Conservation (phyloP, 30 jellyfish, hydroid and myxozoan genomes). For the Aurelia coerulea region DNA sequence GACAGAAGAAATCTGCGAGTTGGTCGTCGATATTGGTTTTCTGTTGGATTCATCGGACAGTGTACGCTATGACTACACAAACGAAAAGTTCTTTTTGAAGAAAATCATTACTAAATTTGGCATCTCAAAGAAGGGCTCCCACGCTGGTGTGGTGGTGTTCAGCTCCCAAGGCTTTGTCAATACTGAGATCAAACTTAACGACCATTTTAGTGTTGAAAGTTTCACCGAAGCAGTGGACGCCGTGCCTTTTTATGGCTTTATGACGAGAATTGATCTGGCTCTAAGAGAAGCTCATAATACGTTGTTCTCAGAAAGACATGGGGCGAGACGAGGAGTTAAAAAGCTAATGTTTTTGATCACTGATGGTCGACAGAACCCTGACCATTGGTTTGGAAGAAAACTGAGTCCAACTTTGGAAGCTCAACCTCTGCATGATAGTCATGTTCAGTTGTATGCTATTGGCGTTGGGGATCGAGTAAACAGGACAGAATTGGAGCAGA, state of each 20-base stretch:
- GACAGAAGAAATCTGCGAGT: background rate
- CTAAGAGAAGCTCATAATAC: constrained; percentile 46
- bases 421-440: constrained; percentile 18
- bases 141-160: constrained; percentile 68
- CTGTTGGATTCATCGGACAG: constrained; percentile 71
- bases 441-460: constrained; percentile 54
- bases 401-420: constrained; percentile 50
- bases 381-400: constrained; percentile 4
- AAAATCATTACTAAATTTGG: constrained; percentile 45
- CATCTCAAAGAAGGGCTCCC: constrained; percentile 55
- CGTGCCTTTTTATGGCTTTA: constrained; percentile 62
- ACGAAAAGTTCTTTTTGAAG: constrained; percentile 53
- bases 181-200: constrained; percentile 32
- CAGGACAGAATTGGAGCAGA: constrained; percentile 50
- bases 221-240: constrained; percentile 60
- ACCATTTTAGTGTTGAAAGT: background rate
- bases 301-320: constrained; percentile 29
- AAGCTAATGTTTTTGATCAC: constrained; percentile 64
- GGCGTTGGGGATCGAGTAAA: constrained; percentile 57
- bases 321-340: constrained; percentile 44
- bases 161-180: constrained; percentile 58
- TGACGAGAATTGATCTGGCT: constrained; percentile 73
- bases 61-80: constrained; percentile 35
- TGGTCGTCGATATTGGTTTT: constrained; percentile 63
- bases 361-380: constrained; percentile 80